These are phyloP conservation scores for Linnaemya vulpina DNA, from an alignment of 2,888 invertebrate species.

Conservation along the genomic window DNA sequence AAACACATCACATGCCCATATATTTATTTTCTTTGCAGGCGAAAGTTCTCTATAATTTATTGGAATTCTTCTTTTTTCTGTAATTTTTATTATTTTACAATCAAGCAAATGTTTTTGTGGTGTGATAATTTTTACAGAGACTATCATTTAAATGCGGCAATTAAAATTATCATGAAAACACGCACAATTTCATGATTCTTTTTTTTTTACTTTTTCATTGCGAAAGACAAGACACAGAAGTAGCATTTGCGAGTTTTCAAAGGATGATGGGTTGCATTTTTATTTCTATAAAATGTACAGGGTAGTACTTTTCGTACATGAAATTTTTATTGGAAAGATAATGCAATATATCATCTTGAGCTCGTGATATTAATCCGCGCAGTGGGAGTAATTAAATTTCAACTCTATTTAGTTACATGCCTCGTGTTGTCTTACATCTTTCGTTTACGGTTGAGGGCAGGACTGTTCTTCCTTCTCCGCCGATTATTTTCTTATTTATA, in stretches of 20 bases:
- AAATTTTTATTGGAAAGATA: no score
- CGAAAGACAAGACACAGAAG: not conserved
- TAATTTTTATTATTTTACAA: slow-evolving; percentile 25
- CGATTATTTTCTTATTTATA: no score
- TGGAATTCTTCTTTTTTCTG: slow-evolving; percentile 17
- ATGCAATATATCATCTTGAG: no score
- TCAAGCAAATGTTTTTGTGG: slow-evolving; percentile 14
- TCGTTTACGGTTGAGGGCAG: no score
- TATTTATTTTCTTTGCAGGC: slow-evolving; percentile 1
- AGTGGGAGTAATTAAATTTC: no score
- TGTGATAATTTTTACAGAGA: slow-evolving; percentile 50
- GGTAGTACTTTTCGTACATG: not conserved
- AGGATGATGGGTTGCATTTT: not conserved
- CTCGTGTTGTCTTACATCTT: no score
- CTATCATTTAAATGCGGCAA: slow-evolving; percentile 58
- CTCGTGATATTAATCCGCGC: no score
- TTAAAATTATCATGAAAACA: slow-evolving; percentile 43
- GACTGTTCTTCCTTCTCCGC: no score
- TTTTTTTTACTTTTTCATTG: not conserved
- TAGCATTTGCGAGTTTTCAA: not conserved
- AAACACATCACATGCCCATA: not conserved
- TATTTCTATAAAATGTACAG: not conserved
- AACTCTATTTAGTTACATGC: no score
- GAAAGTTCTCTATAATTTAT: slow-evolving; percentile 30
- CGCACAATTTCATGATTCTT: slow-evolving; percentile 39